Conservation (phyloP, 2,113 vertebrate species). For the Pseudois nayaur region DNA sequence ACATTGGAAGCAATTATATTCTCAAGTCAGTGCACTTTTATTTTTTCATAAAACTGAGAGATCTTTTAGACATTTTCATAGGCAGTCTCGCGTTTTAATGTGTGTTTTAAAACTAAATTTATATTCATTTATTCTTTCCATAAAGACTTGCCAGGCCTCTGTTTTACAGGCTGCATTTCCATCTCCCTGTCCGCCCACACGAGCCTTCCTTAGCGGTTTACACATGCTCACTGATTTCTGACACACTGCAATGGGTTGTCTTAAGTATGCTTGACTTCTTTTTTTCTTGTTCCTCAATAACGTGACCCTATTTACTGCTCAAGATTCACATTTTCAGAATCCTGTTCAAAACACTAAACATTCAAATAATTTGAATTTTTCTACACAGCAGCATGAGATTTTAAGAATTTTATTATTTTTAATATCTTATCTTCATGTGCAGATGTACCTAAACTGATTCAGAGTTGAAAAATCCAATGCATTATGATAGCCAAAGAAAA, state of each 20-base stretch:
- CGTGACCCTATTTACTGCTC: neutral
- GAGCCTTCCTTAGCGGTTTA: neutral
- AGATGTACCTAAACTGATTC: neutral
- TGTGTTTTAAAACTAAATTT: conserved; percentile 20
- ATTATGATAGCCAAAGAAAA: neutral
- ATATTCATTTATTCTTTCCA: conserved; percentile 48
- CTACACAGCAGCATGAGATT: neutral
- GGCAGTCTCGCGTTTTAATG: neutral
- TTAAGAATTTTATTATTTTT: neutral
- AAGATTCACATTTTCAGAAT: neutral
- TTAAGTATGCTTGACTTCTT: neutral
- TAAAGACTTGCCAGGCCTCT: conserved; percentile 27
- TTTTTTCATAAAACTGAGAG: conserved; percentile 38
- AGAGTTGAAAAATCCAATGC: conserved; percentile 14
- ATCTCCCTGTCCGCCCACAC: conserved; percentile 21
- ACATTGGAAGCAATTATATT: neutral
- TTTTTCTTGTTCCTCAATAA: neutral
- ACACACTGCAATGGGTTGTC: neutral
- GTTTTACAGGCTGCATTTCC: neutral
- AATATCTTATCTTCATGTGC: neutral
- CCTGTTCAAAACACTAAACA: neutral
- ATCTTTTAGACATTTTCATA: neutral
- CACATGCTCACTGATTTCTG: neutral
- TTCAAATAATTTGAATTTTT: conserved; percentile 29
- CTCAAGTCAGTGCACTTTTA: conserved; percentile 5